A percentile compares a stretch with the other conserved stretches of the same genome.
Conservation (phyloP, 2,888 invertebrate species). For the Caenorhabditis sp. region DNA sequence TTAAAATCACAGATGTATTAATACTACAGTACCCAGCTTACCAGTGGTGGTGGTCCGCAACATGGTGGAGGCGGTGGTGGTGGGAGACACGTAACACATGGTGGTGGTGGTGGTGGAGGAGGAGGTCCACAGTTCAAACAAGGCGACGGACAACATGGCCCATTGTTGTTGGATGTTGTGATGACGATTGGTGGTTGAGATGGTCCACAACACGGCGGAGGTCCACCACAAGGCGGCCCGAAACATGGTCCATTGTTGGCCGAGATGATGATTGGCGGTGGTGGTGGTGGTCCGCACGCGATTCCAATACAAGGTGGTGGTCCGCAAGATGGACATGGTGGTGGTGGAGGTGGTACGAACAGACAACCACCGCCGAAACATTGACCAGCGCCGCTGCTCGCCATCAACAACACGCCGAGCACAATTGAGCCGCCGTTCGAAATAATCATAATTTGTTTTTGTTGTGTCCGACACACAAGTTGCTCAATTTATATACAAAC, state of each 20-base stretch:
- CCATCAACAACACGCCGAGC: conserved; percentile 16
- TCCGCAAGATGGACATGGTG: conserved; percentile 14
- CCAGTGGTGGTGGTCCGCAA: background rate
- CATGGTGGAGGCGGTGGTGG: too few relatives aligned
- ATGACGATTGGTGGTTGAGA: conserved; percentile 26
- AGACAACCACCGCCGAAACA: conserved; percentile 19
- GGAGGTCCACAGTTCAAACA: background rate
- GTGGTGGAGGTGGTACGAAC: conserved; percentile 24
- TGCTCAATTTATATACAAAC: background rate
- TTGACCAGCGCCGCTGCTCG: background rate
- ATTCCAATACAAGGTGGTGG: conserved; percentile 22
- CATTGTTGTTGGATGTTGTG: conserved; percentile 7
- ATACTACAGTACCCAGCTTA: background rate
- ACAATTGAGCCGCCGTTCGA: background rate
- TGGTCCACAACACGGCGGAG: conserved; percentile 23
- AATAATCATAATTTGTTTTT: background rate
- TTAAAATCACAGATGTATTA: background rate
- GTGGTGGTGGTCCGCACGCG: conserved; percentile 11
- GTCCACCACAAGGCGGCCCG: conserved; percentile 9
- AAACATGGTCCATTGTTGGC: too few relatives aligned
- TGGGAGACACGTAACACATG: too few relatives aligned
- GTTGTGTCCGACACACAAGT: background rate
- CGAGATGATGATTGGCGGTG: too few relatives aligned
- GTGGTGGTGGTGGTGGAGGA: background rate
- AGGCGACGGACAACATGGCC: background rate